phyloP scores from a whole-genome alignment of 2,888 invertebrate species.

The Acleris cristana region DNA sequence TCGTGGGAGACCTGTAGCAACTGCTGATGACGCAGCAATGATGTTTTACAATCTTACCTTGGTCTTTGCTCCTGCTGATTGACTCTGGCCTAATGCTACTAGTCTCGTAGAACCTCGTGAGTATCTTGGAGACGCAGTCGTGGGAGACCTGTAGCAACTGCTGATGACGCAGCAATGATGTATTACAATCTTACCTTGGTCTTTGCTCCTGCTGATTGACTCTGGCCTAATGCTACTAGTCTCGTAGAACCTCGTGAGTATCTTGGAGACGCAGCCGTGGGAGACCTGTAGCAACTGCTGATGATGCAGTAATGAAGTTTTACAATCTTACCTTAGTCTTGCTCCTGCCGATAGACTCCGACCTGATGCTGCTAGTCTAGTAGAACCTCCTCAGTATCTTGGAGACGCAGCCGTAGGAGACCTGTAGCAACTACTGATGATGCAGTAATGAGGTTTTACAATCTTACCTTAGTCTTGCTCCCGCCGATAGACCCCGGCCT shows the following conservation, averaged over 20 bases:
- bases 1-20: constrained; percentile 98
- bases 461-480: constrained; percentile 94
- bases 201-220: constrained; percentile 90
- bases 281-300: constrained; percentile 97
- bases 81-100: constrained; percentile 83
- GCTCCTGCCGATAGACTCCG: constrained; percentile 97
- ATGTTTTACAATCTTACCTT: not conserved
- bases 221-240: constrained; percentile 88
- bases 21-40: constrained; percentile 94
- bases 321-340: constrained; percentile 92
- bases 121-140: constrained; percentile 92
- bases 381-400: constrained; percentile 99
- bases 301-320: constrained; percentile 89
- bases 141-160: constrained; percentile 94
- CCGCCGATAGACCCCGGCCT: constrained; percentile 97
- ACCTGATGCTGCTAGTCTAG: constrained; percentile 97
- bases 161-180: too few species aligned
- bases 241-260: constrained; percentile 97
- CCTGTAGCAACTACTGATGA: constrained; percentile 97
- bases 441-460: constrained; percentile 82
- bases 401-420: constrained; percentile 98
- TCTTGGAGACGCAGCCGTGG: constrained; percentile 98
- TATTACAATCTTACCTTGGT: too few species aligned
- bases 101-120: constrained; percentile 98
- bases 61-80: not conserved